Percentiles rank a stretch among this genome's conserved stretches.
Conservation (phyloP, 2,888 invertebrate genomes). For the Dyspetes luteomarginatus region DNA sequence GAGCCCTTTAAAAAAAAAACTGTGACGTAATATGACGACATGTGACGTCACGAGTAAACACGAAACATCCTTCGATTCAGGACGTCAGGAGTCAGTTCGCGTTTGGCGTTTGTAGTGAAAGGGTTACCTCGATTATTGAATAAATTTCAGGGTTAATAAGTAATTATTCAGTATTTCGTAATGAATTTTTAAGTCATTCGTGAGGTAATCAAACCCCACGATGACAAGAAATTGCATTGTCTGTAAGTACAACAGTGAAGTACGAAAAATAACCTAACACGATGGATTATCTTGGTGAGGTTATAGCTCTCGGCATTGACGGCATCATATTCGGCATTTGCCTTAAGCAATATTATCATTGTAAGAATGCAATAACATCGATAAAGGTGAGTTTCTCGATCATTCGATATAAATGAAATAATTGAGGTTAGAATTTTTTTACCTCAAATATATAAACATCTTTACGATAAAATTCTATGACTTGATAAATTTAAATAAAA, state of each 20-base stretch:
- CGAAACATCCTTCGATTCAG: too few relatives aligned
- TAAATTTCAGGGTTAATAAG: background rate
- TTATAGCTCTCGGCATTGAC: slow-evolving; percentile 90
- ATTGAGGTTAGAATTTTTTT: slow-evolving; percentile 2
- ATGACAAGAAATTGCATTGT: slow-evolving; percentile 42
- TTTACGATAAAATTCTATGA: slow-evolving; percentile 44
- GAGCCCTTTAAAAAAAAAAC: too few relatives aligned
- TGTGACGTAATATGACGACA: background rate
- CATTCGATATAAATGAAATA: background rate
- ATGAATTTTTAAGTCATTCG: background rate
- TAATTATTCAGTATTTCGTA: background rate
- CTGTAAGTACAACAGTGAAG: slow-evolving; percentile 3
- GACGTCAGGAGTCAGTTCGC: slow-evolving; percentile 21
- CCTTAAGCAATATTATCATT: slow-evolving; percentile 89
- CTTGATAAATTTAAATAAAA: background rate
- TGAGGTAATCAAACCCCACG: slow-evolving; percentile 15
- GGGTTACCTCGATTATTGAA: background rate
- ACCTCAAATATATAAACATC: slow-evolving; percentile 21
- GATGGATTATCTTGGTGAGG: slow-evolving; percentile 92
- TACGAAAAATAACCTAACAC: slow-evolving; percentile 74
- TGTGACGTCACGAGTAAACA: slow-evolving; percentile 36
- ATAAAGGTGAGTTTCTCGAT: slow-evolving; percentile 86
- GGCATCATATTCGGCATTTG: slow-evolving; percentile 90
- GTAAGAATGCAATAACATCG: slow-evolving; percentile 88
- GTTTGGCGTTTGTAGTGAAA: slow-evolving; percentile 5